These are phyloP conservation scores for Drosophila repleta DNA, from an alignment of 1,140 invertebrate genomes.

Conservation along the genomic window DNA sequence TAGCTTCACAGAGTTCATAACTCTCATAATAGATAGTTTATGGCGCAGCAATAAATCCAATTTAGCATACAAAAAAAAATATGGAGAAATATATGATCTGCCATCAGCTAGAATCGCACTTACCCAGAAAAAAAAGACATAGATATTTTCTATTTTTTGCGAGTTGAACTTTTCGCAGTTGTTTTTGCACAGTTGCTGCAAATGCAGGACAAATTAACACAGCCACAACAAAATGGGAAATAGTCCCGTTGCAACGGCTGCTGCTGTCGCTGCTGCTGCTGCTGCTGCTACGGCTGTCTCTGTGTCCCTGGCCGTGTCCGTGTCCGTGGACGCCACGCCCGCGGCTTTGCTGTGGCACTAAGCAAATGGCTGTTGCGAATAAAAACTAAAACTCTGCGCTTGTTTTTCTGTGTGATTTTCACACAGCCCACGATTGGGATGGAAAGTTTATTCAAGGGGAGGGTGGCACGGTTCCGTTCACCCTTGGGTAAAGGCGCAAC, in stretches of 20 bases:
- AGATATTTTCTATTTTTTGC: conserved; percentile 11
- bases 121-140: neutral
- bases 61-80: conserved; percentile 1
- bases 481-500: conserved; percentile 41
- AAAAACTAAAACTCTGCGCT: conserved; percentile 72
- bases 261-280: neutral
- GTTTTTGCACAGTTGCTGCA: conserved; percentile 49
- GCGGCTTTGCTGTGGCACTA: conserved; percentile 49
- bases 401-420: conserved; percentile 63
- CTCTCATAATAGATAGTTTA: no score
- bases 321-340: conserved; percentile 63
- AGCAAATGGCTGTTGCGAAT: conserved; percentile 32
- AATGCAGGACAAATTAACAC: conserved; percentile 80
- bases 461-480: conserved; percentile 14
- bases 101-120: neutral
- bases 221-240: conserved; percentile 54
- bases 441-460: conserved; percentile 28
- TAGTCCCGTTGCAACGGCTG: conserved; percentile 43
- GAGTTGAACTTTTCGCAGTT: conserved; percentile 39
- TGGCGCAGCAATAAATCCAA: no score
- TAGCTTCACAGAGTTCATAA: no score
- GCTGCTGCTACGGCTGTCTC: neutral
- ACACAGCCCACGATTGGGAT: conserved; percentile 39
- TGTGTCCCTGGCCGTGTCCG: conserved; percentile 13
- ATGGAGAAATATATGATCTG: neutral